Conservation (phyloP, 2,888 invertebrate genomes). For the Drosophila barbarae region DNA sequence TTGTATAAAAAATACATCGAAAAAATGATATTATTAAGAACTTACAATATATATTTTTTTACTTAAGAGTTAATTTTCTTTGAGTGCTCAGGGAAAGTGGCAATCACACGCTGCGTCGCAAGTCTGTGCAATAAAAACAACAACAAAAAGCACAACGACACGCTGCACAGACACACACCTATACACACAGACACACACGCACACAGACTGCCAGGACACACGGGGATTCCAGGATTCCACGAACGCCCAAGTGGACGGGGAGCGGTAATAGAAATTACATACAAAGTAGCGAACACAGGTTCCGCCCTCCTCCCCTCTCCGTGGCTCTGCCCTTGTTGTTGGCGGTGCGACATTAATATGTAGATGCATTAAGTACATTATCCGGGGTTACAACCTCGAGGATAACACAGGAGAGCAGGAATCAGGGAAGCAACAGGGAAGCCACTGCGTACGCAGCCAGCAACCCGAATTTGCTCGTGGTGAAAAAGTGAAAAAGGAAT, state of each 20-base stretch:
- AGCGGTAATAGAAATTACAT: constrained; percentile 69
- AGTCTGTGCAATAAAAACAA: constrained; percentile 68
- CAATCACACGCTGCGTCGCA: constrained; percentile 57
- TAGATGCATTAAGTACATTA: constrained; percentile 79
- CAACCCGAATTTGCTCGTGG: constrained; percentile 27
- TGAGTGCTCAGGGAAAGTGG: constrained; percentile 33
- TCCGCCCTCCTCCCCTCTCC: constrained; percentile 23
- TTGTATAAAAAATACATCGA: too few species aligned
- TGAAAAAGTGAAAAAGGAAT: background rate
- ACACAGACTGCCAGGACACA: constrained; percentile 28
- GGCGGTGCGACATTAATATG: constrained; percentile 70
- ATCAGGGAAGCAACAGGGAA: background rate
- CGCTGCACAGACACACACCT: constrained; percentile 38
- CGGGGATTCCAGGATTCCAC: constrained; percentile 34
- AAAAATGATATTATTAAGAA: background rate
- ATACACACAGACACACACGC: constrained; percentile 30
- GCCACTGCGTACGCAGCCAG: constrained; percentile 34
- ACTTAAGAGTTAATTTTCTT: background rate
- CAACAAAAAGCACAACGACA: constrained; percentile 59
- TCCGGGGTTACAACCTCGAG: constrained; percentile 78
- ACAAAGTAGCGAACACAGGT: constrained; percentile 55
- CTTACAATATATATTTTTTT: background rate
- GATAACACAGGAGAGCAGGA: constrained; percentile 30
- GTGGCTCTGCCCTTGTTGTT: constrained; percentile 42
- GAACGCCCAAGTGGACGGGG: constrained; percentile 17